Evolutionary conservation across 1,140 invertebrate species (phyloP), one percentile per base, ranked within the genome.

Genomic region (Anastrepha obliqua): DNA sequence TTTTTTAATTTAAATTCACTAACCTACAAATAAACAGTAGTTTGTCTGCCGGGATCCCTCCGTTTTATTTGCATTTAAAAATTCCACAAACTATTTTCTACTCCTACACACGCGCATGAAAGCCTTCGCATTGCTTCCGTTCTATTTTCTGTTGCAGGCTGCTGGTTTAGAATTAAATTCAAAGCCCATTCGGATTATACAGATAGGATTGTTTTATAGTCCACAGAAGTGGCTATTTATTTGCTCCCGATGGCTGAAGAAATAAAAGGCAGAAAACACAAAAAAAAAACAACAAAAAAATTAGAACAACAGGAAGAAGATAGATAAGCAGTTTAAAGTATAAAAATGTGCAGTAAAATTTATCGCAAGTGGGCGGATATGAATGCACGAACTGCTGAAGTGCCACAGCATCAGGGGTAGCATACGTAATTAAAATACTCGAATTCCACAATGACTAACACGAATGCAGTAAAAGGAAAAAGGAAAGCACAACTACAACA

Each of bases 371-470:
- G 42, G 3, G 17, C 15, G 39, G 67, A 47, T 47, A n/a, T 44
- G 11, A 47, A 7, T 42, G 39, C 67, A 74, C 13, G 39, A 55
- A 8, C 51, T 55, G 6, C 6, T 55, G 39, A 2, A 51, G 7
- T 51, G 1, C 74, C 29, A 20, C 17, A 81, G 8, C 13, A 62
- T 13, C 29, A 29, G 29, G 29, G 60, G 8, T 13, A n/a, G 11
- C 67, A 13, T 47, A 44, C 67, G 67, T 42, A 74, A 81, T 81
- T 81, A 81, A 55, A 51, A 81, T 81, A 9, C 74, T 81, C 74
- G 20, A 55, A 17, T 81, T 81, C 44, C n/a, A 55, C 74, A 47
- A 55, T 81, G 20, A 55, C 74, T 81, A 55, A 47, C 67, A 15
- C 67, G 67, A 81, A 55, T 51, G 74, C 47, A 55, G 17, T 9